Evolutionary conservation across 2,797 vertebrate species (phyloP).

Genomic region (Diceros bicornis): DNA sequence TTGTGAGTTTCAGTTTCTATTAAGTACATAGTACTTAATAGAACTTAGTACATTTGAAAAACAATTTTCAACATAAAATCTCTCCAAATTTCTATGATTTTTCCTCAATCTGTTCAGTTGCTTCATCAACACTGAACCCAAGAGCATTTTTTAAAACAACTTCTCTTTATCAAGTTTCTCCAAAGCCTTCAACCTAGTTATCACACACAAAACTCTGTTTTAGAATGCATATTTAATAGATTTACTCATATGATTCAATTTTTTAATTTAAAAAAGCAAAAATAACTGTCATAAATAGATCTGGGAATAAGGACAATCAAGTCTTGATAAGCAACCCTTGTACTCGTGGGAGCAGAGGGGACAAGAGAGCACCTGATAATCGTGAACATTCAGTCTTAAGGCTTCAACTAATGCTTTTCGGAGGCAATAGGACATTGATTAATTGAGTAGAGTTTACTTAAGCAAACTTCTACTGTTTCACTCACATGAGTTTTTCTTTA

Average conservation of each 20-base stretch:
- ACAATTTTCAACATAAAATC: neutral
- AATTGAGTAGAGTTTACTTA: neutral
- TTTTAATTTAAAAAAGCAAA: slow-evolving; percentile 10
- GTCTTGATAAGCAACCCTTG: neutral
- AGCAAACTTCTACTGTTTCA: neutral
- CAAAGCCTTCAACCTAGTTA: slow-evolving; percentile 40
- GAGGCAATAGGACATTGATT: neutral
- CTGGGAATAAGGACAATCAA: neutral
- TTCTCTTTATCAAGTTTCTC: slow-evolving; percentile 15
- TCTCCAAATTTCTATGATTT: slow-evolving; percentile 45
- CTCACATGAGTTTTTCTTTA: slow-evolving; percentile 23
- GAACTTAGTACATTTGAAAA: neutral
- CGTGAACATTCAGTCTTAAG: neutral
- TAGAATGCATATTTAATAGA: neutral
- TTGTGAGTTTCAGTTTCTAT: neutral
- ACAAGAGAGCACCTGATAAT: neutral
- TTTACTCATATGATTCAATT: neutral
- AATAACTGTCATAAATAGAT: neutral
- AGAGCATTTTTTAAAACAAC: neutral
- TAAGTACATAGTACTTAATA: neutral
- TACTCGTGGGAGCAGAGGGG: neutral
- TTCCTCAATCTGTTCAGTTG: neutral
- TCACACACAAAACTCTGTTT: neutral
- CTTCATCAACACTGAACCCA: neutral
- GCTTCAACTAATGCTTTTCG: neutral